Conservation (phyloP, 2,797 vertebrate genomes). For the Gephyroberyx darwinii region DNA sequence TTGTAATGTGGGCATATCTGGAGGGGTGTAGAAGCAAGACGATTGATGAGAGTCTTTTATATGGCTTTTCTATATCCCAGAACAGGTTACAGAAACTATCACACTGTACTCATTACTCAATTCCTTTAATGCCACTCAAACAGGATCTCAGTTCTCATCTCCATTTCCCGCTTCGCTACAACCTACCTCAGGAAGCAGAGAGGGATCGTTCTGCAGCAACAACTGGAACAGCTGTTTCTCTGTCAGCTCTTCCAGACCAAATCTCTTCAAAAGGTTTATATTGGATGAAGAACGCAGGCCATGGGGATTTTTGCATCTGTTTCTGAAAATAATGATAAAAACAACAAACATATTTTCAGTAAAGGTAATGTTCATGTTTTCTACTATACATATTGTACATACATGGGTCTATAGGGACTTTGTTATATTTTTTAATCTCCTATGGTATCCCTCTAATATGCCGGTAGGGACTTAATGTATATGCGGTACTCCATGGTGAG, state of each 20-base stretch:
- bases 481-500: no score
- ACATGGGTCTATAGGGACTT: no score
- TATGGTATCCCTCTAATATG: no score
- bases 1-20: conserved; percentile 90
- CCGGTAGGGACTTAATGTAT: no score
- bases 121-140: not conserved
- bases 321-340: conserved; percentile 53
- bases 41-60: not conserved
- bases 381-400: no score
- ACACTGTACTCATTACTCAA: not conserved
- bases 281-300: conserved; percentile 77
- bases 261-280: conserved; percentile 69
- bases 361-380: not conserved
- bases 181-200: conserved; percentile 90
- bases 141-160: not conserved
- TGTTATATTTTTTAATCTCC: no score
- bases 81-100: no score
- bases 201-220: conserved; percentile 91
- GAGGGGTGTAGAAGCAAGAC: not conserved
- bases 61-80: no score
- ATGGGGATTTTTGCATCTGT: conserved; percentile 81
- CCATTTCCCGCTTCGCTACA: not conserved
- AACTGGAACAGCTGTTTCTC: conserved; percentile 84
- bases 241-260: conserved; percentile 76
- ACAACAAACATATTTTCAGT: not conserved